Conservation (phyloP, 2,888 invertebrate species). For the Cephalotes varians region DNA sequence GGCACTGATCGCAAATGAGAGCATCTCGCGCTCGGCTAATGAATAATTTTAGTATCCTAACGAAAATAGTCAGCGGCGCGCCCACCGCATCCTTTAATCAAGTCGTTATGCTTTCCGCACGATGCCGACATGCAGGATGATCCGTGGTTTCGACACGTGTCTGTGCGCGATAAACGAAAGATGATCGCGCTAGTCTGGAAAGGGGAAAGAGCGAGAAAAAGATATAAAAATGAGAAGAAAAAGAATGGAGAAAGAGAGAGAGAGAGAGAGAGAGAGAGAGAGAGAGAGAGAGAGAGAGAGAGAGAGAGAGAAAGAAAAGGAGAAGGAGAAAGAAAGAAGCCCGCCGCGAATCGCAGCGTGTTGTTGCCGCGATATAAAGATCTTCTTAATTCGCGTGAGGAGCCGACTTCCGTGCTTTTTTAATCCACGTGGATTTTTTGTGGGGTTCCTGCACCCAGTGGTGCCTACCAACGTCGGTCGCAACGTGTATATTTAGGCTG, state of each 20-base stretch:
- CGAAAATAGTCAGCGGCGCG: slow-evolving; percentile 7
- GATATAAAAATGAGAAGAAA: slow-evolving; percentile 10
- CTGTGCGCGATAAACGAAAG: slow-evolving; percentile 41
- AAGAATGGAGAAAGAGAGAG: background rate
- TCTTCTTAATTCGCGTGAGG: slow-evolving; percentile 64
- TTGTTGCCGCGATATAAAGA: slow-evolving; percentile 57
- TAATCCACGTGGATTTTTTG: slow-evolving; percentile 68
- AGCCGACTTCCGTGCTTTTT: slow-evolving; percentile 63
- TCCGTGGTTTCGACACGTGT: slow-evolving; percentile 44
- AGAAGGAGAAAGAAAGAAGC: background rate
- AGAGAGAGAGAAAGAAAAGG: background rate
- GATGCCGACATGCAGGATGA: slow-evolving; percentile 29
- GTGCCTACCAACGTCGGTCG: slow-evolving; percentile 59
- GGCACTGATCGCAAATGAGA: background rate
- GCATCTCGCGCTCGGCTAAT: slow-evolving; percentile 13
- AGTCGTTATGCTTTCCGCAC: slow-evolving; percentile 36
- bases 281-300: slow-evolving; percentile 1
- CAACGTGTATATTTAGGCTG: slow-evolving; percentile 80
- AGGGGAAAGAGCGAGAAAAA: slow-evolving; percentile 17
- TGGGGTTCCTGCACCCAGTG: slow-evolving; percentile 42
- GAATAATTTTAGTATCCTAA: slow-evolving; percentile 23
- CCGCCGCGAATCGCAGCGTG: slow-evolving; percentile 30
- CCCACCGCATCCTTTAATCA: slow-evolving; percentile 33
- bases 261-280: slow-evolving; percentile 3
- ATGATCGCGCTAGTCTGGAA: slow-evolving; percentile 5